Conservation (phyloP, 2,888 invertebrate species). For the Timema cristinae region DNA sequence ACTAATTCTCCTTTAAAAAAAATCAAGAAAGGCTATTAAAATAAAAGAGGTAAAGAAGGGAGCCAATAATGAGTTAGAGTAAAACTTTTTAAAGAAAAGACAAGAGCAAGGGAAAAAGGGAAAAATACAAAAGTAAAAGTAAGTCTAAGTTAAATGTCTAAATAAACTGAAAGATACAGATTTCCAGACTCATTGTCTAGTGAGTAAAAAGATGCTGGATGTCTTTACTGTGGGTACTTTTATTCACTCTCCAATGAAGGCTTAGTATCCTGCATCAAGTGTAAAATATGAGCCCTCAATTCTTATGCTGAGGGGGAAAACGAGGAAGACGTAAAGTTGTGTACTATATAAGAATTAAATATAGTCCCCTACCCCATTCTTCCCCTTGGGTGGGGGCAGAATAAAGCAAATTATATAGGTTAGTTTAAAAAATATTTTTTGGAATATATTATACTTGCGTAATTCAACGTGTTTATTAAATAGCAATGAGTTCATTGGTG, state of each 20-base stretch:
- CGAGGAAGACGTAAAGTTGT: constrained; percentile 21
- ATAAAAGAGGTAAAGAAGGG: too few relatives aligned
- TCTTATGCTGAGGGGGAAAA: constrained; percentile 24
- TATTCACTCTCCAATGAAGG: neutral
- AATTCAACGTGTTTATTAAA: neutral
- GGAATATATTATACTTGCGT: neutral
- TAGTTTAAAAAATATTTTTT: neutral
- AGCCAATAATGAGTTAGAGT: too few relatives aligned
- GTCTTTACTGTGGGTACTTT: neutral
- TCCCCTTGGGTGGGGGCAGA: neutral
- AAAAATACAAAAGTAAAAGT: too few relatives aligned
- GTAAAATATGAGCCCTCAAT: constrained; percentile 11
- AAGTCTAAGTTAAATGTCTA: too few relatives aligned
- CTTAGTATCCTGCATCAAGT: neutral
- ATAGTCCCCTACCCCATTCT: neutral
- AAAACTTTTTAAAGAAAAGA: too few relatives aligned
- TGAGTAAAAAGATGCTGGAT: too few relatives aligned
- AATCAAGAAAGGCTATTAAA: neutral
- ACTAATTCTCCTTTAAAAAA: neutral
- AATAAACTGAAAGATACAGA: too few relatives aligned
- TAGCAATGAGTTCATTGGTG: neutral
- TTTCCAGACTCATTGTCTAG: too few relatives aligned
- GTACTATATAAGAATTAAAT: neutral
- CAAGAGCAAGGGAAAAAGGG: too few relatives aligned
- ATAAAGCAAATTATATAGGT: neutral